Evolutionary conservation across 2,888 invertebrate genomes (phyloP), one percentile per base, ranked within the genome.

Genomic region (Gryllus longicercus): DNA sequence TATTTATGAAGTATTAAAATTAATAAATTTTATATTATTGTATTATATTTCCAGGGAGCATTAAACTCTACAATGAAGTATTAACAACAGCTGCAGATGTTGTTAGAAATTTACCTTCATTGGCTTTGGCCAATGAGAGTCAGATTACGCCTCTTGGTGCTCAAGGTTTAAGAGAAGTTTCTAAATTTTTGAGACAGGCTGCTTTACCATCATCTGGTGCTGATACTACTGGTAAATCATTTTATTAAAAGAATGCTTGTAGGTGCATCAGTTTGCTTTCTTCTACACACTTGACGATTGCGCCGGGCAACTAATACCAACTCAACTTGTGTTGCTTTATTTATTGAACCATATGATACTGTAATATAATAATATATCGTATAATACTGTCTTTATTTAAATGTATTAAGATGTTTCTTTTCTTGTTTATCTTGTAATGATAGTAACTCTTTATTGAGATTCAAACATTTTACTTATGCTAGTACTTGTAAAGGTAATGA

Each of bases 111-210:
- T 87, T 92, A 63, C 91, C 91, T 75, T 90, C 91, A 2, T 85
- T 91, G 81, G 90, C 91, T 75, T 86, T 92, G 49, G 88, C 91
- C 3, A 90, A 90, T 85, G 91, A 91, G 84, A 86, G 87, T 25
- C 90, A 91, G 84, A 85, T 92, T 78, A 90, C 91, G 11, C 84
- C 85, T 78, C 85, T 90, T 77, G 90, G 89, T 25, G 85, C 87
- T 11, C 88, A 88, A 79, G 89, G 90, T 80, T 85, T 92, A 76
- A 87, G 89, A 80, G 89, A 91, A 85, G 89, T 91, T n/a, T 87
- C 87, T 74, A 84, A 84, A 77, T 91, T 91, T 85, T 86, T 92
- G 63, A 88, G 88, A 82, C 87, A 88, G 83, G 88, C 89, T 18
- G 88, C 90, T 50, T 85, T 89, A 81, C 88, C 89, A 14, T 86